These are phyloP conservation scores for Gasteruption jaculator DNA, from an alignment of 2,888 invertebrate species.

Conservation along the genomic window DNA sequence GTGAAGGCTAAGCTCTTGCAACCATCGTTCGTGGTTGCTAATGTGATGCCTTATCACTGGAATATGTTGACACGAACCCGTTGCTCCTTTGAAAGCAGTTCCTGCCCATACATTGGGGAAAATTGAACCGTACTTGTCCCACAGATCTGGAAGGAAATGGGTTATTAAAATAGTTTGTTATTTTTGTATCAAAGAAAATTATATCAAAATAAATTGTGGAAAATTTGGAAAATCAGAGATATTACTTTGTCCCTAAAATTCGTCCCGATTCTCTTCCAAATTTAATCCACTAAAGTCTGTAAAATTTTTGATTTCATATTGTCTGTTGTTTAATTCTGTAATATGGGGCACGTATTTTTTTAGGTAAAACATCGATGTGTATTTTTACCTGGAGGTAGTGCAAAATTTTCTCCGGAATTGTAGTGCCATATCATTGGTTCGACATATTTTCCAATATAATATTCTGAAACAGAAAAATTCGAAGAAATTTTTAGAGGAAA, in stretches of 20 bases:
- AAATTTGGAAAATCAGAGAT: not conserved
- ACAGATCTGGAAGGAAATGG: slow-evolving; percentile 45
- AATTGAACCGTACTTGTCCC: slow-evolving; percentile 63
- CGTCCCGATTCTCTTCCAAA: too few species aligned
- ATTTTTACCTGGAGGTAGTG: slow-evolving; percentile 46
- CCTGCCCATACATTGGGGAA: slow-evolving; percentile 75
- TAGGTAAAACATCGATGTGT: not conserved
- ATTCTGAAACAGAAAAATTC: slow-evolving; percentile 51
- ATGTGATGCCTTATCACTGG: slow-evolving; percentile 68
- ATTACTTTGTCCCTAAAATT: not conserved
- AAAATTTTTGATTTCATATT: too few species aligned
- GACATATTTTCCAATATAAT: slow-evolving; percentile 58
- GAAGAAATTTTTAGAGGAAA: slow-evolving; percentile 13
- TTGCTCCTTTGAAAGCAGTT: slow-evolving; percentile 83
- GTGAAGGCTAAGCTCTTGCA: slow-evolving; percentile 55
- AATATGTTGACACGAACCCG: slow-evolving; percentile 67
- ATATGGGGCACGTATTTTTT: too few species aligned
- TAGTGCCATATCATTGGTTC: slow-evolving; percentile 72
- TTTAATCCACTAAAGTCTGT: too few species aligned
- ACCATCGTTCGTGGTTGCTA: slow-evolving; percentile 74
- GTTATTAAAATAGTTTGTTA: not conserved
- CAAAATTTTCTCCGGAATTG: slow-evolving; percentile 57
- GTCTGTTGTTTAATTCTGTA: too few species aligned
- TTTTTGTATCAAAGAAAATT: slow-evolving; percentile 28
- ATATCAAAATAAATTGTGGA: too few species aligned